These are phyloP conservation scores for Callithrix jacchus DNA, from an alignment of 2,113 vertebrate genomes.

Conservation along the genomic window DNA sequence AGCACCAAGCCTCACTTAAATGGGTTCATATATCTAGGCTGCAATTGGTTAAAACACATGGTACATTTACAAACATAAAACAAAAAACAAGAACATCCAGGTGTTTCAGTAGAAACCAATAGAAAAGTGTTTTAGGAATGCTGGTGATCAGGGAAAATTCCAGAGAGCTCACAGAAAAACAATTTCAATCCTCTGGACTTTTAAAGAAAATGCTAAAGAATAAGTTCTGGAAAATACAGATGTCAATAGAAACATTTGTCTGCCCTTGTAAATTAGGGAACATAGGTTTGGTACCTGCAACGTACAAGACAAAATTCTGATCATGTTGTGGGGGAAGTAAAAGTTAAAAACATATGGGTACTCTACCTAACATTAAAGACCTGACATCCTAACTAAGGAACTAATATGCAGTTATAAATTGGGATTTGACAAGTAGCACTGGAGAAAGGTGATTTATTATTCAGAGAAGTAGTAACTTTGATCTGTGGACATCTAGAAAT, in stretches of 20 bases:
- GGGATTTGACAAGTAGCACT: background rate
- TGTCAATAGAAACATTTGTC: background rate
- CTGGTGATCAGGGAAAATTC: background rate
- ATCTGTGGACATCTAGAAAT: background rate
- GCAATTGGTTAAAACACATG: background rate
- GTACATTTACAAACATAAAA: background rate
- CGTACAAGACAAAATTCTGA: background rate
- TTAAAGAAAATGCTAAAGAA: background rate
- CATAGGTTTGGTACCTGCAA: background rate
- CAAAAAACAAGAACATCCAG: background rate
- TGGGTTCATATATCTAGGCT: background rate
- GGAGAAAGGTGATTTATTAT: background rate
- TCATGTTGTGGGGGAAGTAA: background rate
- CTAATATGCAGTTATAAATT: background rate
- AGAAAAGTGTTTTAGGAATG: background rate
- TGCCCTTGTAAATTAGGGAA: background rate
- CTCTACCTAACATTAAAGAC: background rate
- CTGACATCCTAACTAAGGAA: background rate
- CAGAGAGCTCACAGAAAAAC: background rate
- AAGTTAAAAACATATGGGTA: background rate
- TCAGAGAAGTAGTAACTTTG: background rate
- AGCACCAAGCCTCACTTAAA: background rate
- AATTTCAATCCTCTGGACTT: background rate
- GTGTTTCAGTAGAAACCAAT: background rate
- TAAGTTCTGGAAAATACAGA: background rate